Evolutionary conservation across 2,113 vertebrate species (phyloP), one percentile per base, ranked within the genome.

Genomic region (Gavia stellata): DNA sequence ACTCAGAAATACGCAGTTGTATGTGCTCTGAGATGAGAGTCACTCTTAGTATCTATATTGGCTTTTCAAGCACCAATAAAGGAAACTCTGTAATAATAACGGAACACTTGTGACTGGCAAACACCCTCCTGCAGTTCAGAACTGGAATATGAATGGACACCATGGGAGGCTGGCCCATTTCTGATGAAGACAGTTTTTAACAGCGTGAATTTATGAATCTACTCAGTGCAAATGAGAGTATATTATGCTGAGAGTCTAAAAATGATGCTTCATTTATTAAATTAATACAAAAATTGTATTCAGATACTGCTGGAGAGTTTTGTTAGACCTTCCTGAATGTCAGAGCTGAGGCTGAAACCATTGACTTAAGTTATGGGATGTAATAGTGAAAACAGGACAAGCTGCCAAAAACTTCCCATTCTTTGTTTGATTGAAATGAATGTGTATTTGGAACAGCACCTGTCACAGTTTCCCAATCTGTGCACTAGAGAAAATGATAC

Each of bases 261-360:
- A 97, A 97, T 17, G 71, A 97, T 96, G 94, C 93, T 96, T 97
- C 94, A 95, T 97, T 98, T 98, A 97, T 98, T 97, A 97, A 98
- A 96, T 97, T 97, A 98, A 96, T 94, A 86, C 85, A 97, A 95
- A 97, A 95, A 73, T 49, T 85, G 40, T 91, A 55, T 96, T 97
- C 86, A 81, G 78, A 96, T 91, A 65, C 55, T 88, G 28, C n/a
- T 94, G 77, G 79, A 70, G 94, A 81, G 66, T 74, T 95, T 87
- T 81, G 40, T 86, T 92, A 91, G 63, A 72, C 45, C 44, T 95
- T 88, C 34, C 81, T 86, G 73, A 80, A 96, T 92, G 63, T 92
- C 81, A 88, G 81, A 93, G 56, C 79, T 72, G 81, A 90, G 75
- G 44, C 63, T 88, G 86, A 81, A 92, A 52, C 49, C 71, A 36